Percentiles rank a stretch among this genome's conserved stretches.
phyloP scores from a whole-genome alignment of 2,113 vertebrate species.

The Corythornis cristatus region DNA sequence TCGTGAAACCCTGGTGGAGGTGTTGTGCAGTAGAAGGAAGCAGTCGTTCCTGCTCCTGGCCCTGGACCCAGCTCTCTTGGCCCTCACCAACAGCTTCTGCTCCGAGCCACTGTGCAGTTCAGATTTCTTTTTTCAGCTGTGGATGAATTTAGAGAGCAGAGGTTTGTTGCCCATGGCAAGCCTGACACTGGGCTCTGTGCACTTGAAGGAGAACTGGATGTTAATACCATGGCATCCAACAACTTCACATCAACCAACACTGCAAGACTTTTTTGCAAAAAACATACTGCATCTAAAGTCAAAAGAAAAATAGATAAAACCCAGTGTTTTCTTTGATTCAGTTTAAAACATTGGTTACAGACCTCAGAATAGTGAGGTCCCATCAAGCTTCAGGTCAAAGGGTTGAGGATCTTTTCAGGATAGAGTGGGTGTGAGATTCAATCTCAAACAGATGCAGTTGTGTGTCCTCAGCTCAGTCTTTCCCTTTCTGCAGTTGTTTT shows the following conservation, averaged over 20 bases:
- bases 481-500: neutral
- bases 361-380: neutral
- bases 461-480: neutral
- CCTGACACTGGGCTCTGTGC: neutral
- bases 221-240: neutral
- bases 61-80: fast-evolving
- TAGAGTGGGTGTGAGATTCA: neutral
- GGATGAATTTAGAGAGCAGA: neutral
- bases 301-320: neutral
- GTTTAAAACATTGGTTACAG: neutral
- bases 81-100: neutral
- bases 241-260: neutral
- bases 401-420: neutral
- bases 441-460: neutral
- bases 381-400: neutral
- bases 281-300: neutral
- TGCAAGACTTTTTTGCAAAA: neutral
- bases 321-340: neutral
- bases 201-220: neutral
- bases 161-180: neutral
- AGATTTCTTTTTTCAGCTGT: neutral
- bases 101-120: neutral
- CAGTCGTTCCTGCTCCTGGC: neutral
- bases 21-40: neutral
- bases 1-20: neutral